Evolutionary conservation across 2,113 vertebrate species (phyloP).

Genomic region (Cyanoderma ruficeps): DNA sequence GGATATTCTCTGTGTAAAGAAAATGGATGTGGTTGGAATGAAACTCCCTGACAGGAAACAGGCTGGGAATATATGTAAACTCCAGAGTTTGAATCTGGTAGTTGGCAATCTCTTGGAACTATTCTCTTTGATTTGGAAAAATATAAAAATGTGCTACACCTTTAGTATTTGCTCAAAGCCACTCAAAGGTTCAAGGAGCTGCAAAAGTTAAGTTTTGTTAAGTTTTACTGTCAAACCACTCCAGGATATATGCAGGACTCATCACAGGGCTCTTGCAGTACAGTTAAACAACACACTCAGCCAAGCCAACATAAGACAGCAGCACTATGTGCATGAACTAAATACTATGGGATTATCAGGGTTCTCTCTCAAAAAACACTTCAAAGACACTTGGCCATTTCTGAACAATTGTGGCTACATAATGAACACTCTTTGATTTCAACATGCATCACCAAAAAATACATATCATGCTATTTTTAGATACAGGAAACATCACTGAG

Average conservation of each 20-base stretch:
- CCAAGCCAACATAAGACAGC: neutral
- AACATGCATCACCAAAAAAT: neutral
- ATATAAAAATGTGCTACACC: neutral
- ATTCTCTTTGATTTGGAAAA: neutral
- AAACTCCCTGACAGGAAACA: neutral
- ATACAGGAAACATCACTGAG: neutral
- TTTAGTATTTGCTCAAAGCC: neutral
- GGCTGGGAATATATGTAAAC: neutral
- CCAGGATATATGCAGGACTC: neutral
- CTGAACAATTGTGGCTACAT: neutral
- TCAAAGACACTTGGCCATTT: neutral
- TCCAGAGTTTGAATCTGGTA: neutral
- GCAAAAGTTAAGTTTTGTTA: neutral
- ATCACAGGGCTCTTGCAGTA: neutral
- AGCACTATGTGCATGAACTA: neutral
- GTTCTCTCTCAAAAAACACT: neutral
- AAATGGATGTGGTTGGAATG: constrained; percentile 4
- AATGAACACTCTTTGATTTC: neutral
- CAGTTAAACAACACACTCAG: neutral
- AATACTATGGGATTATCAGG: constrained; percentile 8
- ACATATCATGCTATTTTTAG: neutral
- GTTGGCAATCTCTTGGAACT: neutral
- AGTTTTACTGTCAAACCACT: neutral
- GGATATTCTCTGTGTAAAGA: constrained; percentile 7
- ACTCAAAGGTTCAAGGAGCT: neutral